Base-by-base conservation (phyloP, 2,888 invertebrate species). In the Drosophila nigritarsus region DNA sequence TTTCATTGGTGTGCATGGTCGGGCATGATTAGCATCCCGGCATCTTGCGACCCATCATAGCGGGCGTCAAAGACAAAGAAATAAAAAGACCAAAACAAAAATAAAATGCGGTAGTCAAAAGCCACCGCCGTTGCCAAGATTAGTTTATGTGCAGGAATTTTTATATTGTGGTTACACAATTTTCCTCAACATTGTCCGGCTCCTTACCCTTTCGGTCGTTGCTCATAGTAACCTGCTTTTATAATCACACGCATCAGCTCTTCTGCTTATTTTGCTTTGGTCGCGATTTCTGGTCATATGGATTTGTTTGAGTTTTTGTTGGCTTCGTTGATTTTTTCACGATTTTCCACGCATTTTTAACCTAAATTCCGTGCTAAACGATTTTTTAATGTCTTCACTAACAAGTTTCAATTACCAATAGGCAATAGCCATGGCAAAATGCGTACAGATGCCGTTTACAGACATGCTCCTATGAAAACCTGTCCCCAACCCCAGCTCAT, bases 321-420 rank as follows among this genome's bases (percentile, higher is more conserved):
- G 20, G 50, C 40, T 30, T 56, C 66, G 58, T 71, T 74, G 73
- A 76, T 76, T 65, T 76, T 73, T 78, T 83, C 83, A 88, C 80
- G 89, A 90, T 90, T 87, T 89, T 82, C 90, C 75, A 90, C 89
- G 90, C 90, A 87, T 88, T 90, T 90, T 83, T 87, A 87, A 90
- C 87, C 87, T 74, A 88, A 86, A 87, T 87, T 75, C 89, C 86
- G 86, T 51, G 87, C 83, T 90, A 87, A 87, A 83, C 87, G 90
- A 87, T 87, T 90, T 87, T 87, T 88, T 87, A 87, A 87, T 87
- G 87, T 87, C 87, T 87, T 86, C 79, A 86, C 85, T 87, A 90
- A 87, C 87, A 86, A 90, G 87, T 90, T 90, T 87, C 90, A 86
- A 88, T 87, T 87, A 87, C 90, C 84, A 79, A 78, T 75, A 75